These are phyloP conservation scores for Tribolium castaneum DNA, from an alignment of 1,140 invertebrate genomes.

Conservation along the genomic window DNA sequence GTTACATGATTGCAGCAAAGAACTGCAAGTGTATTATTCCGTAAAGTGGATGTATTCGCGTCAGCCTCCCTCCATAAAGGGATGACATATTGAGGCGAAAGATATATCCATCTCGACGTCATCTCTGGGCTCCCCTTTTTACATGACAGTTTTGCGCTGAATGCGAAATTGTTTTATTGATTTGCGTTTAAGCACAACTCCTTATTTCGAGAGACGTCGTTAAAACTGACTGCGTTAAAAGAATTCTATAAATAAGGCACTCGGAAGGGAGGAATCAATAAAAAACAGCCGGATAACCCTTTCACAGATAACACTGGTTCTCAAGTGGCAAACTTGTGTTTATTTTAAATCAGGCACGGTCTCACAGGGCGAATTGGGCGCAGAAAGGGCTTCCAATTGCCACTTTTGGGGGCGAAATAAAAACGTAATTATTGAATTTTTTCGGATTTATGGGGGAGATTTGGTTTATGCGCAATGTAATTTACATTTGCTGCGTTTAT, in stretches of 20 bases:
- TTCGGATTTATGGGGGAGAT: neutral
- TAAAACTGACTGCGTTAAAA: conserved; percentile 29
- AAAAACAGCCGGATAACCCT: conserved; percentile 22
- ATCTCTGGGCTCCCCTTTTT: neutral
- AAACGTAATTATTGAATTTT: neutral
- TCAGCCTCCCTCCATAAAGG: neutral
- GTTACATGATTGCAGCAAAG: conserved; percentile 25
- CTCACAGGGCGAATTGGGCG: neutral
- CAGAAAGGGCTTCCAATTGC: neutral
- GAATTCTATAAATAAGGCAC: conserved; percentile 26
- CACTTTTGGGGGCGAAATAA: neutral
- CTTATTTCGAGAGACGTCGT: conserved; percentile 24
- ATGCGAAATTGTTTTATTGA: conserved; percentile 38
- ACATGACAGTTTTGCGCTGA: conserved; percentile 22
- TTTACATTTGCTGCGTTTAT: neutral
- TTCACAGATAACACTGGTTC: conserved; percentile 7
- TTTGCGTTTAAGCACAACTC: conserved; percentile 15
- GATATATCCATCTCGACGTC: conserved; percentile 21
- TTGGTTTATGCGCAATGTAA: neutral
- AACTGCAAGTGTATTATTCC: conserved; percentile 15
- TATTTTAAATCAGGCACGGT: neutral
- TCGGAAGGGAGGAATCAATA: conserved; percentile 12
- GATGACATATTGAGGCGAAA: conserved; percentile 32
- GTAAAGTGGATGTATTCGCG: conserved; percentile 37
- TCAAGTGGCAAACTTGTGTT: neutral